Percentiles rank a stretch among this genome's conserved stretches.
Evolutionary conservation across 1,140 invertebrate species (phyloP).

Genomic region (Antheraea pernyi): DNA sequence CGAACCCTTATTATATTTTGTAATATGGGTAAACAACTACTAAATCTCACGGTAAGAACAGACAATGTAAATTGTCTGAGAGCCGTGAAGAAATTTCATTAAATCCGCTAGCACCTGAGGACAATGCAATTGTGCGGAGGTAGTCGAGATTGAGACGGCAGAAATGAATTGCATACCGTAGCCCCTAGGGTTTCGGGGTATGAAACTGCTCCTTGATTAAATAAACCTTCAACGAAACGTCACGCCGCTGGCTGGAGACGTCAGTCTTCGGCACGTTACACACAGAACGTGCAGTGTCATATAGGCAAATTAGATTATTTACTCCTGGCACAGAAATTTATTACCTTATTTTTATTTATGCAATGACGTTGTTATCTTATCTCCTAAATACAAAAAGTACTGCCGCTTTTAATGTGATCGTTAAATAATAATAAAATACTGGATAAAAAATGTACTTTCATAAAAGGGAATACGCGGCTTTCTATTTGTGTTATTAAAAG

Average conservation of each 20-base stretch:
- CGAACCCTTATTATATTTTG: background rate
- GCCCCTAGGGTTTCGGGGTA: constrained; percentile 34
- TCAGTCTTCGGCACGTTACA: constrained; percentile 59
- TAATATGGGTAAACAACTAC: constrained; percentile 45
- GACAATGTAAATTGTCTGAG: constrained; percentile 36
- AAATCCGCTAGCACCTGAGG: constrained; percentile 65
- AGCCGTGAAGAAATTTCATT: constrained; percentile 64
- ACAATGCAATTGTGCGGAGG: constrained; percentile 64
- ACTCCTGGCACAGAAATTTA: background rate
- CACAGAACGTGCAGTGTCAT: constrained; percentile 35
- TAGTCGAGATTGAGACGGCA: constrained; percentile 69
- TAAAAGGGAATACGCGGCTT: too few relatives aligned
- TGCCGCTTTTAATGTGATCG: too few relatives aligned
- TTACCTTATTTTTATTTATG: background rate
- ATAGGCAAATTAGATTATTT: constrained; percentile 13
- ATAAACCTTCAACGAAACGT: constrained; percentile 70
- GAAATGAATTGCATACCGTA: constrained; percentile 47
- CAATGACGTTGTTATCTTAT: background rate
- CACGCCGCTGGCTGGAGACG: constrained; percentile 53
- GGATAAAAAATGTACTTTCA: too few relatives aligned
- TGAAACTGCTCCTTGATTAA: constrained; percentile 67
- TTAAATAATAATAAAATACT: too few relatives aligned
- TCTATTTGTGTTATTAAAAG: too few relatives aligned
- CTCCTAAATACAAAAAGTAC: background rate
- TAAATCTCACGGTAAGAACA: constrained; percentile 33